Evolutionary conservation across 2,113 vertebrate species (phyloP).

Genomic region (Steatornis caripensis): DNA sequence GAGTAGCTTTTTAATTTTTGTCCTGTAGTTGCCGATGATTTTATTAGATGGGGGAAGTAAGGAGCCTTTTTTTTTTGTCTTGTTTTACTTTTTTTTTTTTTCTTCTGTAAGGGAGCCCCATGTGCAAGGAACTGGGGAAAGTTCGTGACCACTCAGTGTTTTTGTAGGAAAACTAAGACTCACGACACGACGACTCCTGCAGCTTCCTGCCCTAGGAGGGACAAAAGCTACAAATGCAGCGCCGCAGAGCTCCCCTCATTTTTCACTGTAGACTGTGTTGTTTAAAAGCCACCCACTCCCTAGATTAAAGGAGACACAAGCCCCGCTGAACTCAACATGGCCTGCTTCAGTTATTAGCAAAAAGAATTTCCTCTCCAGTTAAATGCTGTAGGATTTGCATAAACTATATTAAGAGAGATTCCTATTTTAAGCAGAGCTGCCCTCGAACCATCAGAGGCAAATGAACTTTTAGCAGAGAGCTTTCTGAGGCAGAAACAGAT

Average conservation of each 20-base stretch:
- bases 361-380: conserved; percentile 62
- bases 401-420: conserved; percentile 52
- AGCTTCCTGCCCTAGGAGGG: conserved; percentile 86
- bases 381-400: conserved; percentile 66
- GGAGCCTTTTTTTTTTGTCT: neutral
- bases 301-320: conserved; percentile 59
- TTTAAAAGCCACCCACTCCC: conserved; percentile 64
- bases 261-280: conserved; percentile 57
- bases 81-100: neutral
- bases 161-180: conserved; percentile 70
- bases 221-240: conserved; percentile 55
- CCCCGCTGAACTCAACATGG: conserved; percentile 32
- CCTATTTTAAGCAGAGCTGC: conserved; percentile 58
- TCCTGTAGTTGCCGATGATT: neutral
- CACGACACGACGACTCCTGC: conserved; percentile 88
- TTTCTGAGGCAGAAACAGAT: neutral
- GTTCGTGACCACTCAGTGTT: conserved; percentile 71
- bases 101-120: conserved; percentile 8
- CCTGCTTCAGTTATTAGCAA: conserved; percentile 59
- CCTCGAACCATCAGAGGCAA: conserved; percentile 31
- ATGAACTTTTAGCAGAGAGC: conserved; percentile 35
- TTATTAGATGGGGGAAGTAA: neutral
- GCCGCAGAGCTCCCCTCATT: conserved; percentile 58
- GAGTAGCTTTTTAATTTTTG: neutral
- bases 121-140: conserved; percentile 55